Evolutionary conservation across 1,140 invertebrate genomes (phyloP), one percentile per base, ranked within the genome.

Genomic region (Pseudomyrmex gracilis): DNA sequence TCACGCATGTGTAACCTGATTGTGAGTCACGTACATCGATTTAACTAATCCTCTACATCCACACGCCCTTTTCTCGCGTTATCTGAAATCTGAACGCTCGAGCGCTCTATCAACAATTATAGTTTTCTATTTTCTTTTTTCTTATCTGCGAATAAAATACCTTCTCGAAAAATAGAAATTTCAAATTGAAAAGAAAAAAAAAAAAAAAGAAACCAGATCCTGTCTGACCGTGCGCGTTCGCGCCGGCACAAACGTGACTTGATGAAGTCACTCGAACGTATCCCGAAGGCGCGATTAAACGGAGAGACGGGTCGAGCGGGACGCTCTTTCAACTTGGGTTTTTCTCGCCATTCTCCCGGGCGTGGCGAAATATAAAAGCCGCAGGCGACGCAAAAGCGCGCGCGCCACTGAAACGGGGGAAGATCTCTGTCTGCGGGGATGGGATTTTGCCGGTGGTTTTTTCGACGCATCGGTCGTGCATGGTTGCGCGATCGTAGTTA

Each of bases 351-450:
- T 85, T 86, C 88, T 76, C 85, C 82, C 76, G 80, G 34, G 68
- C 63, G 58, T 80, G 87, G 86, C 85, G 89, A 80, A 80, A 71
- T 80, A 80, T 89, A 90, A 90, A 89, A 86, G 85, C 84, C 85
- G 84, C 85, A 83, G 68, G 82, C 64, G 43, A 70, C 51, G 47
- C n/a, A 43, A 77, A 34, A 1, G 20, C 45, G 74, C 76, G 66
- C 53, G 43, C 51, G 43, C 53, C 55, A 47, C 64, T 70, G 66
- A 71, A 80, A 80, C 76, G 43, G 34, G 34, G 34, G 45, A 47
- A 70, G 76, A 80, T 80, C 64, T 22, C 53, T 80, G 64, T 80
- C 66, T 80, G 66, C 58, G 66, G 47, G 34, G 76, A 51, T 10
- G 49, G 49, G 66, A 80, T 71, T 66, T 71, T 58, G 51, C 53